Conservation (phyloP, 1,140 invertebrate species). For the Lepidurus packardi region DNA sequence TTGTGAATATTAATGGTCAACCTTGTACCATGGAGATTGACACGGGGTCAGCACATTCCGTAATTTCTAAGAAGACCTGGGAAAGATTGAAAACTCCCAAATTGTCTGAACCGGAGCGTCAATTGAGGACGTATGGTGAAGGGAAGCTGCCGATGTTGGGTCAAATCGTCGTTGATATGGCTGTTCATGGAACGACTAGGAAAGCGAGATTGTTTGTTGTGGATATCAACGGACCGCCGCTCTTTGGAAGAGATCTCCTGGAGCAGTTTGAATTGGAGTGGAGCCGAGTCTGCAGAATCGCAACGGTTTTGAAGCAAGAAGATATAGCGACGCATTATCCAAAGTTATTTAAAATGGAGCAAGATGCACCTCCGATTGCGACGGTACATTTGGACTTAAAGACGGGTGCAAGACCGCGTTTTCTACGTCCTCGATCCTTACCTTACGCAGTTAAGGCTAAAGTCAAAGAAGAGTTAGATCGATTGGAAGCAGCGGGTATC, state of each 20-base stretch:
- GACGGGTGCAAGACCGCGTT: slow-evolving; percentile 25
- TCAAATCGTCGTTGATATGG: not conserved
- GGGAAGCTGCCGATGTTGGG: not conserved
- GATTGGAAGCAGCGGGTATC: slow-evolving; percentile 42
- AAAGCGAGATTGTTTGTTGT: not conserved
- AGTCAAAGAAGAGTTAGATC: slow-evolving; percentile 44
- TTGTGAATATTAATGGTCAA: not conserved
- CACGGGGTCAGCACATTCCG: not conserved
- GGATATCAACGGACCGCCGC: not conserved
- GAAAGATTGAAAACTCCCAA: not conserved
- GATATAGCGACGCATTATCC: not conserved
- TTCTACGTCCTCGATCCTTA: slow-evolving; percentile 28
- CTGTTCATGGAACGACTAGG: not conserved
- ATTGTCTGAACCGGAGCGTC: not conserved
- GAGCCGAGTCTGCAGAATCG: not conserved
- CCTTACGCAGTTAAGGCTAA: slow-evolving; percentile 38
- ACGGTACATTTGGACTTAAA: slow-evolving; percentile 22
- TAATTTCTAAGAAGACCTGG: not conserved
- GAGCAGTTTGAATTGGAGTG: not conserved
- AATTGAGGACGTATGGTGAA: not conserved
- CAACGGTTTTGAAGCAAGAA: not conserved
- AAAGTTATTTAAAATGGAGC: not conserved
- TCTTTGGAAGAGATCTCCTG: not conserved
- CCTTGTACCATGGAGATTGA: not conserved
- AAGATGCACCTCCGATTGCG: not conserved